Base-by-base conservation (phyloP, 1,140 invertebrate genomes). In the Brachionus koreanus region DNA sequence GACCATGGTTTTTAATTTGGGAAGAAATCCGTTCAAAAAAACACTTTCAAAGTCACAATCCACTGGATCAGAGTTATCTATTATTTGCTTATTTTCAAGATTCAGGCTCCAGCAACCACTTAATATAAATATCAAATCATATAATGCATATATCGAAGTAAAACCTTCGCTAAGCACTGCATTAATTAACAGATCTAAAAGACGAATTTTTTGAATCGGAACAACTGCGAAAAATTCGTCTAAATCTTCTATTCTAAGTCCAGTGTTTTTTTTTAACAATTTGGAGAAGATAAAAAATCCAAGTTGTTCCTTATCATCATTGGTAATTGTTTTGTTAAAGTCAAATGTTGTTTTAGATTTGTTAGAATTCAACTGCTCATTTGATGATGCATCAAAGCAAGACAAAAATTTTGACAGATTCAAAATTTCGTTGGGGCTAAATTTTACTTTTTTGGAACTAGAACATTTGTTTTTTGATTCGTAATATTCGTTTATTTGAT, bases 391-490 rank as follows among this genome's bases (percentile, higher is more conserved):
- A 10, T 79, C 76, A 61, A 79, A 79, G 19, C 49, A 79, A 5
- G 76, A 79, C 23, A 79, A 35, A 35, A 39, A 79, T 43, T 63
- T 79, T 79, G 76, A 33, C 12, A 79, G 42, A 19, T 61, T 42
- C 0, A 79, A 74, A 61, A 42, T 61, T 65, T 57, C 76, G 12
- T 0, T 49, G 6, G 42, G 39, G 16, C 9, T 33, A 37, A 79
- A 79, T 57, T 79, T 79, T 13, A 79, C 61, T 61, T 25, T 57
- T 79, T 65, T 57, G 12, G 5, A 12, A 5, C 4, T 61, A 2
- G 25, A 25, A 5, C 29, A 9, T 65, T 79, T 79, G 5, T 57
- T 43, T 35, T 35, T 65, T 12, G 61, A 9, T 1, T 79, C 49
- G 19, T 61, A 79, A 79, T 61, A 79, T 19, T 39, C 39, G 10